phyloP scores from a whole-genome alignment of 2,797 vertebrate species.

The Lepilemur ruficaudatus region DNA sequence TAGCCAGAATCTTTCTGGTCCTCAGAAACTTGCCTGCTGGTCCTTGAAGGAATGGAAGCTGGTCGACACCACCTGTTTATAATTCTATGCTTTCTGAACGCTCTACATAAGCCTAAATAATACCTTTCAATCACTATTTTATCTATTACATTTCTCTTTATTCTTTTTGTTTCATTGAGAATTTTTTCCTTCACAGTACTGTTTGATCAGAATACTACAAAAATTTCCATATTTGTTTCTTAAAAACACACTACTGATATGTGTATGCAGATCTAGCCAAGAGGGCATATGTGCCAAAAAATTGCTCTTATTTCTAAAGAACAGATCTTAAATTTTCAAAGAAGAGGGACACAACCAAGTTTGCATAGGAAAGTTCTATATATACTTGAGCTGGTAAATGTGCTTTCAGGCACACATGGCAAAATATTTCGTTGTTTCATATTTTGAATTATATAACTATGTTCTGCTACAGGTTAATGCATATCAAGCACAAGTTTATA shows the following conservation, averaged over 20 bases:
- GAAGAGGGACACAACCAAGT: background rate
- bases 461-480: background rate
- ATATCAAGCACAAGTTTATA: background rate
- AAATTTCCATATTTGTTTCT: background rate
- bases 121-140: background rate
- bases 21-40: background rate
- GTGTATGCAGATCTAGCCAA: background rate
- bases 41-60: background rate
- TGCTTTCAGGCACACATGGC: background rate
- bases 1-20: no score
- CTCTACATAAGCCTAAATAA: background rate
- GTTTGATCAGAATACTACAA: background rate
- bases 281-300: background rate
- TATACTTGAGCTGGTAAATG: background rate
- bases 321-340: background rate
- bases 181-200: background rate
- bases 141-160: background rate
- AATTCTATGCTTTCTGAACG: background rate
- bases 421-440: background rate
- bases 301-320: slow-evolving; percentile 6
- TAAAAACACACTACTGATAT: background rate
- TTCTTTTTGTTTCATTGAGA: background rate
- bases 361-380: background rate
- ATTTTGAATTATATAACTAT: background rate
- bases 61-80: background rate